Evolutionary conservation across 2,797 vertebrate species (phyloP).

Genomic region (Cryptoprocta ferox): DNA sequence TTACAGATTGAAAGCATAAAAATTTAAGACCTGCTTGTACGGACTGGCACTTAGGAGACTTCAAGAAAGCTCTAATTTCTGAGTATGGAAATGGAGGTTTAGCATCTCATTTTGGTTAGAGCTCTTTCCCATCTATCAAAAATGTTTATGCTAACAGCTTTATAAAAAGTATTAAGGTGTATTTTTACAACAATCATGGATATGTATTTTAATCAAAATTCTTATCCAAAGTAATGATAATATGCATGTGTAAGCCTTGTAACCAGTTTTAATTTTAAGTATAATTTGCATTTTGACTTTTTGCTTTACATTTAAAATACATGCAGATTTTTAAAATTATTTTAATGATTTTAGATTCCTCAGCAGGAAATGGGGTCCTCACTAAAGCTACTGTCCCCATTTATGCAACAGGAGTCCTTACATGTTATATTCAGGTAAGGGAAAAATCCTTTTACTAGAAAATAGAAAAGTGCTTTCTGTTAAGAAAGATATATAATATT

Average conservation of each 20-base stretch:
- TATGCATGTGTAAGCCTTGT: slow-evolving; percentile 9
- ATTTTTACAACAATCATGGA: slow-evolving; percentile 32
- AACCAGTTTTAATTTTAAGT: slow-evolving; percentile 55
- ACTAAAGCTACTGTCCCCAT: slow-evolving; percentile 99
- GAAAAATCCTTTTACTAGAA: not conserved
- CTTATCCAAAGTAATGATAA: slow-evolving; percentile 56
- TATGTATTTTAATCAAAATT: slow-evolving; percentile 45
- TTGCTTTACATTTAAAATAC: slow-evolving; percentile 61
- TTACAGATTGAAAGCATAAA: not conserved
- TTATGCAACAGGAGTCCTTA: slow-evolving; percentile 98
- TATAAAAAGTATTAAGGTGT: slow-evolving; percentile 31
- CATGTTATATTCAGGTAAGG: slow-evolving; percentile 98
- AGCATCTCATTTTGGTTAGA: slow-evolving; percentile 30
- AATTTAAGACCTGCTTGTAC: not conserved
- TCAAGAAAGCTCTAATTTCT: slow-evolving; percentile 6
- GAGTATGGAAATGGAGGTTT: not conserved
- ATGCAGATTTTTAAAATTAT: slow-evolving; percentile 62
- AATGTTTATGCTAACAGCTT: not conserved
- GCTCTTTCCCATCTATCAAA: slow-evolving; percentile 21
- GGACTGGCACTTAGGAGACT: not conserved
- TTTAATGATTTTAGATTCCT: slow-evolving; percentile 89
- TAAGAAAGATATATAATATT: slow-evolving; percentile 31
- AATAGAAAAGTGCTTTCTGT: not conserved
- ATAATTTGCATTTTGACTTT: slow-evolving; percentile 32
- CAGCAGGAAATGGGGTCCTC: slow-evolving; percentile 95